Base-by-base conservation (phyloP, 2,797 vertebrate species). In the Florisuga fusca region DNA sequence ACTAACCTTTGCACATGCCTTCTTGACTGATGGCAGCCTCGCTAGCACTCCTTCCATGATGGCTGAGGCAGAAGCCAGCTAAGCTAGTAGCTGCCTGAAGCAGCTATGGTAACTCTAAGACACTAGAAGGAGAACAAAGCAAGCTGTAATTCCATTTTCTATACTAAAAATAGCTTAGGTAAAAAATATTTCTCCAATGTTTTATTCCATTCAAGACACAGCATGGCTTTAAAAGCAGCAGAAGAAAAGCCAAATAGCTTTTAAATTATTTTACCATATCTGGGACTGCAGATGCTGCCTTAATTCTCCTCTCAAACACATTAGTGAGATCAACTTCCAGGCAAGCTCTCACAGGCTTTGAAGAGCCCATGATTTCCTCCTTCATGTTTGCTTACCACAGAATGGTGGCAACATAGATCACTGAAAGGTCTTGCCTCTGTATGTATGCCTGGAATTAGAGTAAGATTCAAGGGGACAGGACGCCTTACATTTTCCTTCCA, bases 241-340 rank as follows among this genome's bases (percentile, higher is more conserved):
- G 53, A 76, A 69, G 38, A 59, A 87, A 87, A 62, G 10, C 8
- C 53, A 68, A 84, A 63, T 0, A 4, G 27, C 53, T 80, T 74
- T 79, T 57, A 19, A 82, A 73, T 77, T 83, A 87, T 88, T 88
- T 91, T 75, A 64, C 76, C 38, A 4, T 91, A 84, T 74, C 68
- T 93, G 54, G n/a, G 54, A 93, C 74, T 50, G 75, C 53, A 89
- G 84, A 76, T 41, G 18, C 46, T 69, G 64, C 17, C 84, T 69
- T 61, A 67, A 61, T 53, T 89, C 33, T 89, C 33, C 48, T 79
- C 45, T 58, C 69, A 89, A 92, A 73, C 20, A 55, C 19, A 51
- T 41, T 29, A 62, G 29, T 71, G 74, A 84, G 27, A 63, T n/a
- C 57, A 77, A 2, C 67, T 77, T 76, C n/a, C 31, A 48, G 46